Percentiles rank a stretch among this genome's conserved stretches.
Conservation (phyloP, 2,113 vertebrate species). For the Telmatochromis sp. region DNA sequence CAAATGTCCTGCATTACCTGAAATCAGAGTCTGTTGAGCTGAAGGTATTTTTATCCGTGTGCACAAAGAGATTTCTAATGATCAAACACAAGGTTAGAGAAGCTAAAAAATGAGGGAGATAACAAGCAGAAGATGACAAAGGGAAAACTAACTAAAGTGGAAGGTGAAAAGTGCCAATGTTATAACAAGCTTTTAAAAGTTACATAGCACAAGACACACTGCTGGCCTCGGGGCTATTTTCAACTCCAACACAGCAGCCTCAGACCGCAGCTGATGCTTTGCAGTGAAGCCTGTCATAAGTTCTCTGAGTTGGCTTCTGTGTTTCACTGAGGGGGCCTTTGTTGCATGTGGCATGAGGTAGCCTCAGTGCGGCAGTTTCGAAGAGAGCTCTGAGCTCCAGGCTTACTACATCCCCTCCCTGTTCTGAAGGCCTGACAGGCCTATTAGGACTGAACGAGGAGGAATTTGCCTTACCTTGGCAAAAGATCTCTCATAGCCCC, state of each 20-base stretch:
- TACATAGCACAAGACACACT: background rate
- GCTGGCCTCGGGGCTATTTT: constrained; percentile 23
- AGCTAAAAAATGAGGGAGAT: background rate
- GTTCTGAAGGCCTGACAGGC: constrained; percentile 53
- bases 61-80: background rate
- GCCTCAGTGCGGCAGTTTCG: background rate
- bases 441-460: constrained; percentile 54
- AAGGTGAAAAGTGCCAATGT: background rate
- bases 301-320: background rate
- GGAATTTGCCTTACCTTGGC: constrained; percentile 57
- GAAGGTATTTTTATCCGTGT: background rate
- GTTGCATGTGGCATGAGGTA: constrained; percentile 31
- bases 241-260: background rate
- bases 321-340: constrained; percentile 30
- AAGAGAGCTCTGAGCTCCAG: constrained; percentile 23
- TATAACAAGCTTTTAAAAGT: constrained; percentile 8
- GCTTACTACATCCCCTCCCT: background rate
- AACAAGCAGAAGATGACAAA: background rate
- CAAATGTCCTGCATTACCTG: background rate
- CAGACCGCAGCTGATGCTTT: background rate
- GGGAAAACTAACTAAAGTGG: background rate
- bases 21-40: background rate
- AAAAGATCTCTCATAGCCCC: constrained; percentile 49
- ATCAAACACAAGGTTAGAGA: background rate
- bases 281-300: constrained; percentile 35